Evolutionary conservation across 2,888 invertebrate species (phyloP).

Genomic region (Drosophila villosipedis): DNA sequence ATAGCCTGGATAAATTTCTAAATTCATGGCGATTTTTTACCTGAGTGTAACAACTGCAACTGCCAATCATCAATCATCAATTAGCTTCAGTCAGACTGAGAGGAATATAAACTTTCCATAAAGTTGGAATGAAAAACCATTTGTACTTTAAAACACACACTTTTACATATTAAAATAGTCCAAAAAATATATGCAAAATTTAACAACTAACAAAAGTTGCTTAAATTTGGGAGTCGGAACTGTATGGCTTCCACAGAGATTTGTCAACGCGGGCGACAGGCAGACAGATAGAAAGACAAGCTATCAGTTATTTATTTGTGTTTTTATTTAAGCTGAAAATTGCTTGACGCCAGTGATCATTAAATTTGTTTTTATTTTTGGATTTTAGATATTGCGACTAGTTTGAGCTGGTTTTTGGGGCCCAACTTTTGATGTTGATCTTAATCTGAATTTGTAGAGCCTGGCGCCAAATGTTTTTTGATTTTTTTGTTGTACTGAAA

Average conservation of each 20-base stretch:
- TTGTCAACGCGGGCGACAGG: slow-evolving; percentile 44
- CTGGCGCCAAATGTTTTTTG: slow-evolving; percentile 69
- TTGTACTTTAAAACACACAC: not conserved
- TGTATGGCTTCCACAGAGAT: slow-evolving; percentile 47
- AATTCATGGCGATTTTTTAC: not conserved
- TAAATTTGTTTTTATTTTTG: slow-evolving; percentile 28
- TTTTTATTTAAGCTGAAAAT: slow-evolving; percentile 72
- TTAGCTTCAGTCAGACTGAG: not conserved
- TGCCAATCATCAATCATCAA: not conserved
- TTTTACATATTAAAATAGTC: not conserved
- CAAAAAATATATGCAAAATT: not conserved
- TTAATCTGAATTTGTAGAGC: slow-evolving; percentile 72
- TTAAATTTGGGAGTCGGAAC: slow-evolving; percentile 21
- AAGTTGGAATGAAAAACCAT: not conserved
- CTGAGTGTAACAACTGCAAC: not conserved
- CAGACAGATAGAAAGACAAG: slow-evolving; percentile 17
- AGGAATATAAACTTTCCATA: not conserved
- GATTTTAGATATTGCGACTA: slow-evolving; percentile 24
- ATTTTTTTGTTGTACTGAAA: slow-evolving; percentile 25
- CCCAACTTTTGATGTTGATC: slow-evolving; percentile 66
- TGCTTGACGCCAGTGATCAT: slow-evolving; percentile 74
- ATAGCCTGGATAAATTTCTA: not conserved
- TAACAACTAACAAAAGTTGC: not conserved
- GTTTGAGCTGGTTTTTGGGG: slow-evolving; percentile 36
- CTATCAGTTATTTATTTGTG: slow-evolving; percentile 63